phyloP scores from a whole-genome alignment of 2,113 vertebrate species.

The Microtus richardsoni region DNA sequence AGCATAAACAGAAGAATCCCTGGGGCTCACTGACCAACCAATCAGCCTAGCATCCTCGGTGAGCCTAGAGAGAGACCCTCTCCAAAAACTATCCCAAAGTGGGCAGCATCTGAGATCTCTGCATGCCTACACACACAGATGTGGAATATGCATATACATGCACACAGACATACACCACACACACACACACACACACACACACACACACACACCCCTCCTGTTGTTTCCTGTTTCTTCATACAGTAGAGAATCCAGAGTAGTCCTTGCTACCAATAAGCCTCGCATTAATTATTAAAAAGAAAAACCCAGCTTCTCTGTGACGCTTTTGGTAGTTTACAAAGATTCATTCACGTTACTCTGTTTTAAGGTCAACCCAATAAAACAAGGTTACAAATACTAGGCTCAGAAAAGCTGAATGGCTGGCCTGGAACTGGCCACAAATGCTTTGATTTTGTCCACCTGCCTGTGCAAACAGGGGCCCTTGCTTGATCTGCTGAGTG shows the following conservation, averaged over 20 bases:
- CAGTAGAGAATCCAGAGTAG: not conserved
- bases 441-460: not conserved
- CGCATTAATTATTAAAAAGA: not conserved
- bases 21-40: not conserved
- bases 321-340: not conserved
- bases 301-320: not conserved
- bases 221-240: not conserved
- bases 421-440: not conserved
- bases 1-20: not conserved
- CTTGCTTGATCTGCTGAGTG: not conserved
- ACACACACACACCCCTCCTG: not conserved
- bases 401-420: not conserved
- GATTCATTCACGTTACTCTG: not conserved
- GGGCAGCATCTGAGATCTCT: not conserved
- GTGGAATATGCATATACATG: not conserved
- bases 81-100: not conserved
- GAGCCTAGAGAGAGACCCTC: not conserved
- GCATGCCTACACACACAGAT: not conserved
- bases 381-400: not conserved
- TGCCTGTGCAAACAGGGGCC: not conserved
- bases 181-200: not conserved
- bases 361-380: slow-evolving; percentile 7
- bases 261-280: not conserved
- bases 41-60: not conserved
- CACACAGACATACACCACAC: not conserved